Conservation (phyloP, 2,797 vertebrate species). For the Enteromius radiatus region DNA sequence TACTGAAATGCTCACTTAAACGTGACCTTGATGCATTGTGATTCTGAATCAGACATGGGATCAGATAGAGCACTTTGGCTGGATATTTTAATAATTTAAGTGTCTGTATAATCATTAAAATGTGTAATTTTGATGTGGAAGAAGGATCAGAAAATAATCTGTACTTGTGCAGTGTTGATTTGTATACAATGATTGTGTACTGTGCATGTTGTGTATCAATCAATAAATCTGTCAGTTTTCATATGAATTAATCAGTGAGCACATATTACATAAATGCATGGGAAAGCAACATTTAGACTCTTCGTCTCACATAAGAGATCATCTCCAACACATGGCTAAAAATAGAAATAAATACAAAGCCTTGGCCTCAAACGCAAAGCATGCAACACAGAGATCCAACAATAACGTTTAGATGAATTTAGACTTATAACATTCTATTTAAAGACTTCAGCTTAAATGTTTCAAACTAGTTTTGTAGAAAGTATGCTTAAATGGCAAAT, state of each 20-base stretch:
- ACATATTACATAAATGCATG: not conserved
- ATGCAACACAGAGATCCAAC: not conserved
- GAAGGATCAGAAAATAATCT: not conserved
- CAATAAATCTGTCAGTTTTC: conserved; percentile 7
- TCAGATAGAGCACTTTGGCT: not conserved
- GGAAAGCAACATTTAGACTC: not conserved
- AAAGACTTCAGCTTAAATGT: not conserved
- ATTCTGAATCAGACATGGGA: not conserved
- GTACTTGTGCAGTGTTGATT: not conserved
- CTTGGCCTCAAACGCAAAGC: not conserved
- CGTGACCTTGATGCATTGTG: not conserved
- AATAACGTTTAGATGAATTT: not conserved
- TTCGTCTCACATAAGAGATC: not conserved
- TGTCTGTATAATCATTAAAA: not conserved
- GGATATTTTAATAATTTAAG: not conserved
- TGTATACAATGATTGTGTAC: not conserved
- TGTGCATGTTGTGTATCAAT: not conserved
- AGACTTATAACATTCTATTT: not conserved
- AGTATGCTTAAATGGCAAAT: not conserved
- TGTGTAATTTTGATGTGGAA: not conserved
- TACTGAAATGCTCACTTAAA: not conserved
- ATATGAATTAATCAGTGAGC: not conserved
- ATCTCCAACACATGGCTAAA: conserved; percentile 1
- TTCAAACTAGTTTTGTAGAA: not conserved
- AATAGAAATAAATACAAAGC: not conserved